Evolutionary conservation across 2,888 invertebrate genomes (phyloP), one percentile per base, ranked within the genome.

Genomic region (Psylliodes chrysocephalus): DNA sequence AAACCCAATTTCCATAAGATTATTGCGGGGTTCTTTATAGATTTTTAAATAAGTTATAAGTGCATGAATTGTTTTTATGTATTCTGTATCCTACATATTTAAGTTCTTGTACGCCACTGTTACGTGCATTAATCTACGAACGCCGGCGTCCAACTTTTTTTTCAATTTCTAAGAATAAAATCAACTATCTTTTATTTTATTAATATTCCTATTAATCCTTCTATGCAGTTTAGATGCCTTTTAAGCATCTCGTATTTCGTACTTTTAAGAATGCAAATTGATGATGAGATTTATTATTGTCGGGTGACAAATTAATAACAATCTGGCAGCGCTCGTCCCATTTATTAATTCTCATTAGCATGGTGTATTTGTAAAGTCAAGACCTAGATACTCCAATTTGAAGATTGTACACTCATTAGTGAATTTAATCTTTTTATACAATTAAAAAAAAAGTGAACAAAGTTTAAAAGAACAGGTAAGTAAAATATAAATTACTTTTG

Each of bases 231-330:
- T 8, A 53, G 15, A 15, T 54, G 15, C n/a, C 12, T 0, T 6
- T 17, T 0, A 42, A 42, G 28, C 18, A n/a, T 42, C 49, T 55
- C 30, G 22, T 25, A 15, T 42, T 54, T 42, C 54, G 33, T 47
- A 22, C 4, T 56, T 56, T 56, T 56, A 46, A 56, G 46, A 56
- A 56, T 56, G 55, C 55, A 46, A 56, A 56, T 56, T 46, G 35
- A 46, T 44, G 19, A 28, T 30, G 19, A 57, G 49, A 57, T 59
- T 40, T 38, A 49, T 55, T 55, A 49, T 49, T 59, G 49, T 38
- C 59, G 38, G 38, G 18, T 59, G 59, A 49, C 28, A 51, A 38
- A 49, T 49, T 59, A 28, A 49, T 30, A 28, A 49, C 49, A 28
- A 12, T 28, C 30, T 49, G 15, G 15, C 15, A 10, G 2, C 25